Conservation (phyloP, 2,113 vertebrate species). For the Gavia stellata region DNA sequence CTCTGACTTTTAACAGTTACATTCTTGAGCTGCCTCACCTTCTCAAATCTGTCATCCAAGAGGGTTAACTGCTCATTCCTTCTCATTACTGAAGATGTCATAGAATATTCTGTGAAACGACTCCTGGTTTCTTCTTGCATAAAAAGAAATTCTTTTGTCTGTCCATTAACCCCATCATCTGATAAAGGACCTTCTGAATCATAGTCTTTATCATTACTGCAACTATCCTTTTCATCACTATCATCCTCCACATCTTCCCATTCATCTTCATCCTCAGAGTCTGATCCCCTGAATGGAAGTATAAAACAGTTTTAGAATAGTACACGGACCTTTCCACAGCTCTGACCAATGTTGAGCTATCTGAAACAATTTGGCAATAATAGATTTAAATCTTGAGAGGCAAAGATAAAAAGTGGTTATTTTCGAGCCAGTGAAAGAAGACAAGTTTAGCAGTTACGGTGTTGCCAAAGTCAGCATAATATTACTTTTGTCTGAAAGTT, state of each 20-base stretch:
- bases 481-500: neutral
- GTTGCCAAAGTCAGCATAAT: neutral
- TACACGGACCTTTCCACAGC: neutral
- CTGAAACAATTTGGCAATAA: neutral
- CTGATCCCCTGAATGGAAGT: conserved; percentile 36
- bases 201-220: conserved; percentile 20
- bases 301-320: neutral
- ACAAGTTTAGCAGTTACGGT: neutral
- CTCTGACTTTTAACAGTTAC: neutral
- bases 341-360: neutral
- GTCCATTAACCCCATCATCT: conserved; percentile 35
- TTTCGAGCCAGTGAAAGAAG: neutral
- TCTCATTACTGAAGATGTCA: conserved; percentile 91
- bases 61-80: conserved; percentile 91
- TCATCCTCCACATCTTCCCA: conserved; percentile 83
- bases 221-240: conserved; percentile 46
- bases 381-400: neutral
- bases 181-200: conserved; percentile 77
- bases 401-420: neutral
- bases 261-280: conserved; percentile 68
- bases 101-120: conserved; percentile 94
- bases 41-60: conserved; percentile 94
- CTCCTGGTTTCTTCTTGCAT: conserved; percentile 92
- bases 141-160: conserved; percentile 75
- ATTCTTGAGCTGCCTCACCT: conserved; percentile 70